Evolutionary conservation across 2,888 invertebrate species (phyloP), one percentile per base, ranked within the genome.

Genomic region (Fissipunctia ypsillon): DNA sequence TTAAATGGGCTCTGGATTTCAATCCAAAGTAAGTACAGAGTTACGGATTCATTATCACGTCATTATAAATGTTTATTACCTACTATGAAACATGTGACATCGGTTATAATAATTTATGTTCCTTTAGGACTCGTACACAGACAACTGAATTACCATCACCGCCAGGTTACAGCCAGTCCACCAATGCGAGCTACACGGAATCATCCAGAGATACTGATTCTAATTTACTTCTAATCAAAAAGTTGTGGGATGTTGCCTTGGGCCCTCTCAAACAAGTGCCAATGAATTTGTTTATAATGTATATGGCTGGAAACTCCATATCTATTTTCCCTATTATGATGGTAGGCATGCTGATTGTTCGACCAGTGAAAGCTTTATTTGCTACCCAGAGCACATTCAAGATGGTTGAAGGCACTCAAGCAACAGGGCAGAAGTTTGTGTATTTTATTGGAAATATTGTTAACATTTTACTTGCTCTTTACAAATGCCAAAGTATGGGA

Each of bases 251-350:
- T 91, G 97, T 99, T 68, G 99, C 99, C 0, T 94, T 99, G 28
- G 99, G 98, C 0, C 99, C 99, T 4, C 93, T 99, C 48, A 99
- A 99, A 93, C 99, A 99, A 96, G 98, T 98, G 84, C 99, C 99
- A 0, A 99, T 99, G 99, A 99, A 99, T 94, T 96, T 99, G 80
- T 99, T 99, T 93, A 99, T 99, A 77, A 99, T 99, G 99, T 99
- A 99, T 95, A 99, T 99, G 99, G 99, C 99, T 69, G 99, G 99
- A 28, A 99, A 99, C 93, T 99, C 99, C 0, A 99, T 99, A 89
- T 99, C 99, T 0, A 99, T 99, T 88, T 99, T 99, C 90, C 99
- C 99, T 0, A 99, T 99, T 64, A 99, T 99, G 99, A 99, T 99
- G 99, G 99, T 99, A 14, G 99, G 99, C 59, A 99, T 99, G 99